Conservation (phyloP, 2,797 vertebrate genomes). For the Chiroxiphia lanceolata region DNA sequence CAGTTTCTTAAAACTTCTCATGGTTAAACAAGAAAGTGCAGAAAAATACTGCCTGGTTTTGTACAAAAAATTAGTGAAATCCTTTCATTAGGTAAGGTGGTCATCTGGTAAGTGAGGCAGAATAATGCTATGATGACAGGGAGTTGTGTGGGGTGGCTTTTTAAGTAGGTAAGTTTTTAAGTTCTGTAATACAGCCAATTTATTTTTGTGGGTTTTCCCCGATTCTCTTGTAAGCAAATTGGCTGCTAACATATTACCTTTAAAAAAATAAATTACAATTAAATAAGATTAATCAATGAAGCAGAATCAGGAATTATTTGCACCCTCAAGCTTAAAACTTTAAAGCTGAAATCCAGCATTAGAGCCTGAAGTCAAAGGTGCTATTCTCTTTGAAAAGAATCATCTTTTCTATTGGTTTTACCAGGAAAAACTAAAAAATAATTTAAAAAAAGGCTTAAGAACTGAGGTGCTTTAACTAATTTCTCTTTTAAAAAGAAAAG, state of each 20-base stretch:
- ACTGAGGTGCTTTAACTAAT: not conserved
- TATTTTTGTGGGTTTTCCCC: not conserved
- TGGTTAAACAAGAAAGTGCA: not conserved
- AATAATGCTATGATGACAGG: not conserved
- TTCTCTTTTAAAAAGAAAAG: not conserved
- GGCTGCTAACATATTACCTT: not conserved
- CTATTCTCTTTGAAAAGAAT: not conserved
- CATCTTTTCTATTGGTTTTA: not conserved
- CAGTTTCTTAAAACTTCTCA: not conserved
- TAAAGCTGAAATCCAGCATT: not conserved
- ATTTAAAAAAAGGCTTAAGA: not conserved
- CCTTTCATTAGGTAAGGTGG: not conserved
- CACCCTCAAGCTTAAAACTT: not conserved
- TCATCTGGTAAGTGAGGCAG: not conserved
- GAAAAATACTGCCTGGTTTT: not conserved
- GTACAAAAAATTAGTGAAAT: not conserved
- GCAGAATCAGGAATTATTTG: not conserved
- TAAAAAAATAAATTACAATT: not conserved
- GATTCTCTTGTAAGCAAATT: not conserved
- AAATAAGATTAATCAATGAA: not conserved
- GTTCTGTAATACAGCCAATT: not conserved
- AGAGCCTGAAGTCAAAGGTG: not conserved
- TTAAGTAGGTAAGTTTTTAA: not conserved
- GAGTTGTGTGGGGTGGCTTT: not conserved
- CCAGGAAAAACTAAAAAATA: not conserved